Evolutionary conservation across 2,113 vertebrate genomes (phyloP), one percentile per base, ranked within the genome.

Genomic region (Micromys minutus): DNA sequence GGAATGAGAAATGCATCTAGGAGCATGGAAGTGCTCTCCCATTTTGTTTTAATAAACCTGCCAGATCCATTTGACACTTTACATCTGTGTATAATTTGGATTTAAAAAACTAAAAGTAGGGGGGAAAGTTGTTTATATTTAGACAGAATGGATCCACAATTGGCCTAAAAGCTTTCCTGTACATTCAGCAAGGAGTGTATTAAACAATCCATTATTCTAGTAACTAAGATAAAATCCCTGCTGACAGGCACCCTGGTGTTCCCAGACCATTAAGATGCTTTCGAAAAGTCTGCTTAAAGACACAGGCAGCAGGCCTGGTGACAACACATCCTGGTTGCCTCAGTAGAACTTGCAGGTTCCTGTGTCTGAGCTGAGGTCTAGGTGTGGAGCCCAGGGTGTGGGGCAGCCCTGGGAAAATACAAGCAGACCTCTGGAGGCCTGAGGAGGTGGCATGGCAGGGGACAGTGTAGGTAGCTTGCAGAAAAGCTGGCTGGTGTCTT

Each of bases 101-200:
- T 87, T 42, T 67, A 74, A 94, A 94, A 94, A 96, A 29, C 47
- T 55, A 74, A 86, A 93, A 26, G 34, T 19, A 71, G 47, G 81
- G 45, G 36, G 50, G 50, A 67, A 39, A 61, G 63, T 10, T 16
- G 36, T 74, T 77, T 77, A 65, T 57, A 59, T 69, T 72, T 89
- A 71, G 85, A 72, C 42, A 65, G 9, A 83, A 69, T 81, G 83
- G 91, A 36, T 61, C 76, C 75, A 26, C 55, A 34, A 17, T 50
- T 59, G 24, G 77, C 45, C 72, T 83, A 86, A 91, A 95, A 96
- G 90, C 61, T 34, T 91, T 93, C 93, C 52, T 89, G 74, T 84
- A 50, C 69, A 75, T 36, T 87, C 95, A 91, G 95, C 91, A 77
- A 19, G 7, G 1, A 52, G 31, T 67, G 5, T 52, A 76, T 93